A percentile compares a stretch with the other conserved stretches of the same genome.
These are phyloP conservation scores for Drosophila baimaii DNA, from an alignment of 1,140 invertebrate species.

Conservation along the genomic window DNA sequence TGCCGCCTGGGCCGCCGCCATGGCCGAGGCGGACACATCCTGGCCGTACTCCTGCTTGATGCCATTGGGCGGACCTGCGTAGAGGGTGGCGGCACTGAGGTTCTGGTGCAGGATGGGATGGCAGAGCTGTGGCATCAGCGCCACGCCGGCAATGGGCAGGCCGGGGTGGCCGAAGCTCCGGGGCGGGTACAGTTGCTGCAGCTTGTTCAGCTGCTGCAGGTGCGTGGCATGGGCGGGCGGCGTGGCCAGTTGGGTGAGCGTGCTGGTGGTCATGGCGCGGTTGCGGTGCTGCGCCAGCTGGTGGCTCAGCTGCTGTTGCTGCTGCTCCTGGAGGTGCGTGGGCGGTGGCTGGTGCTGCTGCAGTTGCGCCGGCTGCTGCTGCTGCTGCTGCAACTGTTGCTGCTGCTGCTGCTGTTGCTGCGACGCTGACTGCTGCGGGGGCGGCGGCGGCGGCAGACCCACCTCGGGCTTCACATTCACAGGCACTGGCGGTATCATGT, in stretches of 20 bases:
- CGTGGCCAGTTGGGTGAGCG: constrained; percentile 54
- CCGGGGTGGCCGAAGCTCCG: constrained; percentile 78
- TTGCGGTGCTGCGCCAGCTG: constrained; percentile 64
- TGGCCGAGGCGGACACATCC: constrained; percentile 67
- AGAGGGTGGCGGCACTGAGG: constrained; percentile 72
- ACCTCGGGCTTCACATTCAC: constrained; percentile 77
- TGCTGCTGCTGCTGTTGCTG: constrained; percentile 53
- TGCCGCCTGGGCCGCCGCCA: constrained; percentile 58
- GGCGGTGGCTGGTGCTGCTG: constrained; percentile 61
- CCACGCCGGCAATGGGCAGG: constrained; percentile 73
- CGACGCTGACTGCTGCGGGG: constrained; percentile 37
- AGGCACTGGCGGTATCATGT: constrained; percentile 75
- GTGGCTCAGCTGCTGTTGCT: constrained; percentile 38
- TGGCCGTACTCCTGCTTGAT: constrained; percentile 81
- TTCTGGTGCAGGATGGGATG: constrained; percentile 82
- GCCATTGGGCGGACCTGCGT: constrained; percentile 72
- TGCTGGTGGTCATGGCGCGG: constrained; percentile 48
- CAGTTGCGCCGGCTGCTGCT: constrained; percentile 36
- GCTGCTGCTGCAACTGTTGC: constrained; percentile 47
- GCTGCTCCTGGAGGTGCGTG: constrained; percentile 50
- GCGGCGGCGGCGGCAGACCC: constrained; percentile 59
- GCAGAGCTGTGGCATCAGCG: constrained; percentile 80
- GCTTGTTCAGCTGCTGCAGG: constrained; percentile 78
- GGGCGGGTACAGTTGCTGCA: constrained; percentile 79
- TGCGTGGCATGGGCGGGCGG: constrained; percentile 61